These are phyloP conservation scores for Balearica regulorum DNA, from an alignment of 2,797 vertebrate species.

Conservation along the genomic window DNA sequence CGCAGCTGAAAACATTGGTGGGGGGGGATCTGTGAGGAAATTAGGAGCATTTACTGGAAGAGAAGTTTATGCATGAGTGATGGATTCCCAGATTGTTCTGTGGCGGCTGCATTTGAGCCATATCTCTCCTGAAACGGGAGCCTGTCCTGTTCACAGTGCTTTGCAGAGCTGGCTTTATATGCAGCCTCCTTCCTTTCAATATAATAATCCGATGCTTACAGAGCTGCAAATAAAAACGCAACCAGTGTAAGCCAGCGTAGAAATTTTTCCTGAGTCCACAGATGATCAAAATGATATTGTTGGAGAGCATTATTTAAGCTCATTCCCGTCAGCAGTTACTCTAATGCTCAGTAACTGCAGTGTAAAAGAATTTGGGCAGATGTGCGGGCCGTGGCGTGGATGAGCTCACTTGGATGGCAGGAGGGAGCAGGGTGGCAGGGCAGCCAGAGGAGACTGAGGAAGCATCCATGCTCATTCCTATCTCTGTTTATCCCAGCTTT, in stretches of 20 bases:
- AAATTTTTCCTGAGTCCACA: background rate
- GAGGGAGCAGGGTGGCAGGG: background rate
- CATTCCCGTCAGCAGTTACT: background rate
- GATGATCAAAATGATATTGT: background rate
- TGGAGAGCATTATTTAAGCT: background rate
- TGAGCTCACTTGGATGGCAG: background rate
- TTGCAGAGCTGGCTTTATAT: background rate
- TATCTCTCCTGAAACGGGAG: background rate
- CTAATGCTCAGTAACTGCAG: background rate
- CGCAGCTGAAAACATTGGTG: background rate
- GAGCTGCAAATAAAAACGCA: background rate
- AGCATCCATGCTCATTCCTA: rapidly evolving
- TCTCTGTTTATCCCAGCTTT: background rate
- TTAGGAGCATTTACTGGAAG: background rate
- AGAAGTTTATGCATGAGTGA: background rate
- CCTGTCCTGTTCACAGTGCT: background rate
- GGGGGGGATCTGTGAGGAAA: background rate
- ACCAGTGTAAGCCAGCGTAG: background rate
- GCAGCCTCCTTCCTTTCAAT: background rate
- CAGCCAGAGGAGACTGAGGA: background rate
- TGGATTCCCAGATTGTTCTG: background rate
- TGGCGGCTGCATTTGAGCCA: background rate
- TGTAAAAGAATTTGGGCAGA: background rate
- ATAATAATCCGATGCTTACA: background rate
- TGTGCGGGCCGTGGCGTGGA: rapidly evolving